A percentile compares a stretch with the other conserved stretches of the same genome.
These are phyloP conservation scores for Sebastes oblongus DNA, from an alignment of 2,797 vertebrate genomes.

Conservation along the genomic window DNA sequence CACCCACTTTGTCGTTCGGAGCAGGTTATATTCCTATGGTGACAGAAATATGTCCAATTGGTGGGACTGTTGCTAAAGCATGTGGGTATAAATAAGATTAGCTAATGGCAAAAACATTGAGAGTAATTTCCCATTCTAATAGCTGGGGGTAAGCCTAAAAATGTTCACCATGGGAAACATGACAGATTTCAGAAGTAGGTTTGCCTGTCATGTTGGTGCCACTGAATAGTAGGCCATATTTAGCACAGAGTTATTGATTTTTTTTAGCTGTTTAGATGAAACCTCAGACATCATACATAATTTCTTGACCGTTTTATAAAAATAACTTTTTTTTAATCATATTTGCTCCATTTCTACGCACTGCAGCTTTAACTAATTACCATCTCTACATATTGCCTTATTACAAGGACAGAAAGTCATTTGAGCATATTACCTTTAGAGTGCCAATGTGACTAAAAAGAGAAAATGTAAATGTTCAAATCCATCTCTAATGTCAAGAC, in stretches of 20 bases:
- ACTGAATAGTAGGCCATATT: background rate
- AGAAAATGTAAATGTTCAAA: background rate
- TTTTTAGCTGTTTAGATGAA: no score
- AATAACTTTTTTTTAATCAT: no score
- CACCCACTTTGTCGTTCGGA: slow-evolving; percentile 33
- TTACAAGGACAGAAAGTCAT: background rate
- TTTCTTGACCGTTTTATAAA: no score
- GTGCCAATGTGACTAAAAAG: background rate
- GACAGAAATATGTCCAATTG: slow-evolving; percentile 33
- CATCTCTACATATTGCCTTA: no score
- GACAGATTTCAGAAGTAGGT: no score
- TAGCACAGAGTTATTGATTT: no score
- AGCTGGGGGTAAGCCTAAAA: background rate
- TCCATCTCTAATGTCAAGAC: background rate
- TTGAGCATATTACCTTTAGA: background rate
- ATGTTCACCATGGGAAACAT: background rate
- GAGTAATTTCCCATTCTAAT: background rate
- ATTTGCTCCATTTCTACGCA: no score
- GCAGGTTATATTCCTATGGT: slow-evolving; percentile 38
- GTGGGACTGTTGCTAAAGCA: slow-evolving; percentile 27
- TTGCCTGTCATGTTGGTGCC: background rate
- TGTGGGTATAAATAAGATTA: slow-evolving; percentile 29
- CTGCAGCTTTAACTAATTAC: background rate
- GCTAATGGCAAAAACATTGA: slow-evolving; percentile 1
- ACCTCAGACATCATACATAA: no score